Conservation (phyloP, 2,113 vertebrate species). For the Plecturocebus donacophilus region DNA sequence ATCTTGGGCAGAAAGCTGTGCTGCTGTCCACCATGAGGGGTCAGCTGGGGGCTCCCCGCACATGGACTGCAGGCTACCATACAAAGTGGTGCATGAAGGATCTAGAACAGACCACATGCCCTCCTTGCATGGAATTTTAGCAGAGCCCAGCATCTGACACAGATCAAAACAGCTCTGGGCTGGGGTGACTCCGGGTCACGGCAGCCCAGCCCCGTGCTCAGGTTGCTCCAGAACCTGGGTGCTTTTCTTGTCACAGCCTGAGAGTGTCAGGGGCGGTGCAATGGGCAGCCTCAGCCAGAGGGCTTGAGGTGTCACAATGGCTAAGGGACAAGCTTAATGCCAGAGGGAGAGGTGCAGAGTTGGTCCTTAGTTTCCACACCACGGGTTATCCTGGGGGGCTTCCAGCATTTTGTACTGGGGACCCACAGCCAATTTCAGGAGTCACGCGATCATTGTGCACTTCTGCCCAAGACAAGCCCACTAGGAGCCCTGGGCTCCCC, state of each 20-base stretch:
- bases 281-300: background rate
- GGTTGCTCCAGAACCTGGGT: background rate
- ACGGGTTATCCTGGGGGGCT: accelerated
- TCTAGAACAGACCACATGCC: background rate
- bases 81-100: accelerated
- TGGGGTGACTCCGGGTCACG: background rate
- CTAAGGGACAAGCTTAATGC: background rate
- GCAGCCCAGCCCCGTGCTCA: background rate
- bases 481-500: background rate
- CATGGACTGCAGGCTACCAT: too few species aligned
- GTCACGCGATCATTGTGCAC: background rate
- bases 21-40: accelerated
- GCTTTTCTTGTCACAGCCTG: background rate
- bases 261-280: background rate
- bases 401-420: background rate
- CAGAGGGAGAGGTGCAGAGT: too few species aligned
- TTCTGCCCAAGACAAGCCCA: background rate
- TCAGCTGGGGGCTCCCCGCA: too few species aligned
- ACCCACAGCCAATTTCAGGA: background rate
- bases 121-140: background rate
- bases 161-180: background rate
- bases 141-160: background rate
- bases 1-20: background rate
- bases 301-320: background rate
- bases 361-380: background rate